phyloP scores from a whole-genome alignment of 2,888 invertebrate genomes.

The Scelioninae gen. 1 region DNA sequence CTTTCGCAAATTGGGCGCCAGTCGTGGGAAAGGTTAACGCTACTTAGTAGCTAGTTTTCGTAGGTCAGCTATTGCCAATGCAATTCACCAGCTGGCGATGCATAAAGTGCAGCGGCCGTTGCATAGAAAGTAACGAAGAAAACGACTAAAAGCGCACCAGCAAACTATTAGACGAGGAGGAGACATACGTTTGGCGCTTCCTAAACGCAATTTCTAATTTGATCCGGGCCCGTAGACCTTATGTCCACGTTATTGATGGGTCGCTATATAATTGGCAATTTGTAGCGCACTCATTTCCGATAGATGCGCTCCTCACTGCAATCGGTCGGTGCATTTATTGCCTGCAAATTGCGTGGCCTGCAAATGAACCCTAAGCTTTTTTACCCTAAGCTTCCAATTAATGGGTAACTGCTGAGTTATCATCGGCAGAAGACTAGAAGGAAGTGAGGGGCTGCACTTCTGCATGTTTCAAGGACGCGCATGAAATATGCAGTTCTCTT shows the following conservation, averaged over 20 bases:
- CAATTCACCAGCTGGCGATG: conserved; percentile 82
- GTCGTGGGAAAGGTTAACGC: conserved; percentile 29
- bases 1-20: conserved; percentile 15
- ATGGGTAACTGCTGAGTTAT: conserved; percentile 48
- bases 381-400: conserved; percentile 44
- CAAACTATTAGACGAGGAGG: conserved; percentile 53
- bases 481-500: conserved; percentile 71
- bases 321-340: conserved; percentile 59
- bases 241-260: conserved; percentile 78
- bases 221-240: conserved; percentile 77
- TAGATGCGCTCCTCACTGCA: conserved; percentile 52
- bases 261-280: conserved; percentile 82
- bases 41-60: conserved; percentile 43
- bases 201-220: conserved; percentile 80
- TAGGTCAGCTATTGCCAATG: conserved; percentile 59
- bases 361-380: conserved; percentile 31
- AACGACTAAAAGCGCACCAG: conserved; percentile 9
- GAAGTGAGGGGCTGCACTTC: not conserved
- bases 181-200: conserved; percentile 65
- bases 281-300: conserved; percentile 75
- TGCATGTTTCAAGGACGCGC: conserved; percentile 42
- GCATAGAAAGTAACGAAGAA: conserved; percentile 35
- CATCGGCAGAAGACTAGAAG: conserved; percentile 6
- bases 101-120: conserved; percentile 70
- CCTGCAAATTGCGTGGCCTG: conserved; percentile 24